These are phyloP conservation scores for Benitochromis conjunctus DNA, from an alignment of 2,113 vertebrate species.

Conservation along the genomic window DNA sequence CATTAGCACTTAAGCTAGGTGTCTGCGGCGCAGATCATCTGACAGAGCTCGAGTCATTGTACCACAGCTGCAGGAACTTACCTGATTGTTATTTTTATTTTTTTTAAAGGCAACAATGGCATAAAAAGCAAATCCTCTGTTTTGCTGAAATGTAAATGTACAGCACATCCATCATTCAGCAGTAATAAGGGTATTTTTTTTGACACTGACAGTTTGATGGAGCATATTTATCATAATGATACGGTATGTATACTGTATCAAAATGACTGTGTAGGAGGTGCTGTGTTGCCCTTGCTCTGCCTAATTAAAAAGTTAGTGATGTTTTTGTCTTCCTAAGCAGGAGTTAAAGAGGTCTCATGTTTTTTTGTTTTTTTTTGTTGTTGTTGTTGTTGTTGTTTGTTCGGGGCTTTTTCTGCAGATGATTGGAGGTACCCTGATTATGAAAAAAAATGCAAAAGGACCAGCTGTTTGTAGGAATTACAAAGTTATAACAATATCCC, in stretches of 20 bases:
- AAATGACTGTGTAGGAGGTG: constrained; percentile 8
- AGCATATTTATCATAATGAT: constrained; percentile 44
- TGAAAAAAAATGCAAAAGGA: not conserved
- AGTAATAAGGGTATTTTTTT: constrained; percentile 38
- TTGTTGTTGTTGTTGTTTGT: not conserved
- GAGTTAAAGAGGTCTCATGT: constrained; percentile 4
- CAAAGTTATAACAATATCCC: not conserved
- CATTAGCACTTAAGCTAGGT: constrained; percentile 63
- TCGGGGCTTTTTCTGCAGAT: not conserved
- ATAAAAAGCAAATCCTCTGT: not conserved
- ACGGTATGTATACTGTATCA: constrained; percentile 1
- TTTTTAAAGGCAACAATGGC: not conserved
- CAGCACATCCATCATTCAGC: constrained; percentile 22
- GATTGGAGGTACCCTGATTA: constrained; percentile 28
- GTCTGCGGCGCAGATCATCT: not conserved
- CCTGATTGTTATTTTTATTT: not conserved
- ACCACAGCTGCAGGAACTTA: not conserved
- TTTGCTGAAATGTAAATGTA: constrained; percentile 9
- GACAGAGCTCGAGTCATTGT: not conserved
- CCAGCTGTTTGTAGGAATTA: constrained; percentile 2
- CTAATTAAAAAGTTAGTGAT: constrained; percentile 44
- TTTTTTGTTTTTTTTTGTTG: not conserved
- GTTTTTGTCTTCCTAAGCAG: constrained; percentile 33
- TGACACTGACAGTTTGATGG: constrained; percentile 43
- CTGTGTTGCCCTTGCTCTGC: not conserved